Base-by-base conservation (phyloP, 2,797 vertebrate species). In the Acridotheres tristis region DNA sequence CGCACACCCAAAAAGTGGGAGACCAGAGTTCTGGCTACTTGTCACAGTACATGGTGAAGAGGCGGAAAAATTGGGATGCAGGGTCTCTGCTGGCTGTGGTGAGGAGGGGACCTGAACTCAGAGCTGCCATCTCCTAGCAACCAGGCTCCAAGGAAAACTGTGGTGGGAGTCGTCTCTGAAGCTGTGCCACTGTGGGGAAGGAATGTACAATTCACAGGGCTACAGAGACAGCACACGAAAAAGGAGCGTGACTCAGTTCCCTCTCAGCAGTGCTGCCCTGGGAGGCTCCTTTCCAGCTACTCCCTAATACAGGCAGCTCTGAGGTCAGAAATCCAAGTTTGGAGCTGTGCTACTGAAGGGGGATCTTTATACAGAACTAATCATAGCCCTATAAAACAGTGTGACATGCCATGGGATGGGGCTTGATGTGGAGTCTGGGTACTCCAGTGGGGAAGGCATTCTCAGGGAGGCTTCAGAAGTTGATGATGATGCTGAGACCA, bases 111-210 rank as follows among this genome's bases (percentile, higher is more conserved):
- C 65, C 79, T 80, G 82, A 89, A 95, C 85, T 89, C 68, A 25
- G 76, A 88, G 82, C 89, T 80, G 61, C 85, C 58, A 94, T 92
- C 95, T 91, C 95, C 88, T 96, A 96, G 96, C 95, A 96, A 96
- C 96, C 27, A 40, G 65, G 42, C 91, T 93, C 50, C 72, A 50
- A 88, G 89, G 48, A 61, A 81, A 88, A 15, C 69, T 13, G 69
- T 0, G 0, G 88, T 88, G 91, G 91, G 94, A 91, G 91, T 62
- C 2, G 0, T 5, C 5, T 6, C 85, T 66, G 82, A 85, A 51
- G 82, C 85, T 55, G 73, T 91, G 93, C 78, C 89, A 48, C 79
- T 54, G 42, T 6, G 54, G 13, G 50, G 86, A 58, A 80, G 65
- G 79, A 83, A 88, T 11, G 43, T 54, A 58, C 76, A 65, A 62